A percentile compares a stretch with the other conserved stretches of the same genome.
phyloP scores from a whole-genome alignment of 2,888 invertebrate genomes.

The Ormia ochracea region DNA sequence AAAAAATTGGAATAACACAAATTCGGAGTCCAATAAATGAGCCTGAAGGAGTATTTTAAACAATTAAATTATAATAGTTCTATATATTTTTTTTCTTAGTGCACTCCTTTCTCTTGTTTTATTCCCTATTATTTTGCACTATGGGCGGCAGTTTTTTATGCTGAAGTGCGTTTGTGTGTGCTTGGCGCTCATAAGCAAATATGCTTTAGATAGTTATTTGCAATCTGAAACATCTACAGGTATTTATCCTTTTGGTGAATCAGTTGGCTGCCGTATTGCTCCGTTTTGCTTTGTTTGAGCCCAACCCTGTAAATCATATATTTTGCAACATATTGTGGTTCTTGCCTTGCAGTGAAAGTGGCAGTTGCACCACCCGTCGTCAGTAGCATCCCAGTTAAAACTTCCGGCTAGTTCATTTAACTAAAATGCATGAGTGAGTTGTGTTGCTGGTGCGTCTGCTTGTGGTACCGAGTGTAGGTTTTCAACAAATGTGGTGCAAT shows the following conservation, averaged over 20 bases:
- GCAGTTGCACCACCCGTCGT: not conserved
- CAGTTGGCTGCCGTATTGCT: too few species aligned
- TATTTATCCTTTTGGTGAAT: too few species aligned
- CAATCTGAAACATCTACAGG: too few species aligned
- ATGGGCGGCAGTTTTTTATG: not conserved
- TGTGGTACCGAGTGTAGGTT: not conserved
- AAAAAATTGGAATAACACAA: too few species aligned
- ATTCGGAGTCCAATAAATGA: not conserved
- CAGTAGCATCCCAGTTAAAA: not conserved
- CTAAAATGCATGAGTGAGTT: constrained; percentile 1
- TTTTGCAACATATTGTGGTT: constrained; percentile 52
- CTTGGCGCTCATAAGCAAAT: too few species aligned
- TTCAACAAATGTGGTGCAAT: constrained; percentile 51
- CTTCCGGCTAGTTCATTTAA: constrained; percentile 1
- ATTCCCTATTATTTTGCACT: not conserved
- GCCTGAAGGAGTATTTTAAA: not conserved
- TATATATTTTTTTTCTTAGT: not conserved
- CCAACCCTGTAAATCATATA: too few species aligned
- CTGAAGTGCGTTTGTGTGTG: not conserved
- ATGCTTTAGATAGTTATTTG: too few species aligned
- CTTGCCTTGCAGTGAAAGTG: constrained; percentile 1
- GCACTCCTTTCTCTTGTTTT: not conserved
- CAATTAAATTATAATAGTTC: not conserved
- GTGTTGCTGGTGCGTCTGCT: not conserved
- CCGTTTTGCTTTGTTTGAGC: too few species aligned